A percentile compares a stretch with the other conserved stretches of the same genome.
Conservation (phyloP, 2,888 invertebrate species). For the Cerceris ruficornis region DNA sequence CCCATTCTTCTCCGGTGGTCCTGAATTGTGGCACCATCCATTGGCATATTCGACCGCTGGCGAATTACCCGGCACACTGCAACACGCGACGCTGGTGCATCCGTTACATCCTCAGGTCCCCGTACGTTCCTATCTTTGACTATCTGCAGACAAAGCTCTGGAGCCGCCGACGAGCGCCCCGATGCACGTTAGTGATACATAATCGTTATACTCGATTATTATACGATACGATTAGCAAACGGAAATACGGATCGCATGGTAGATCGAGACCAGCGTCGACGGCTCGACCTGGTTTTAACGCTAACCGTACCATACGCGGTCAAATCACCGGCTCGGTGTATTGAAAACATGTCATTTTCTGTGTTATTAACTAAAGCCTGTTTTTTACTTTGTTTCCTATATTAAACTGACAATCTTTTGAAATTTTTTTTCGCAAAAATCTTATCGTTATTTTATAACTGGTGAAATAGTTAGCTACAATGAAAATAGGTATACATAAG, state of each 20-base stretch:
- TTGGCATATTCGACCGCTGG: constrained; percentile 91
- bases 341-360: no score
- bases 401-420: no score
- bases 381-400: no score
- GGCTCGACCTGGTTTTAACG: constrained; percentile 11
- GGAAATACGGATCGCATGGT: constrained; percentile 33
- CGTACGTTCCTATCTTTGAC: constrained; percentile 98
- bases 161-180: constrained; percentile 84
- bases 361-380: no score
- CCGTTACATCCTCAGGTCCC: constrained; percentile 99
- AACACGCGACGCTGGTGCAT: constrained; percentile 95
- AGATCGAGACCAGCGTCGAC: constrained; percentile 19
- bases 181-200: constrained; percentile 84
- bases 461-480: no score
- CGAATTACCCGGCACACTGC: constrained; percentile 92
- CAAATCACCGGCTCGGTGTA: no score
- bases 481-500: no score
- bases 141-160: constrained; percentile 93
- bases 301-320: background rate
- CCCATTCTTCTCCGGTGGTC: constrained; percentile 97
- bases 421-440: no score
- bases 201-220: constrained; percentile 73
- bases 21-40: constrained; percentile 97
- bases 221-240: constrained; percentile 57
- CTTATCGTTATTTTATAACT: no score